Base-by-base conservation (phyloP, 2,888 invertebrate species). In the Lasioglossum calceatum region DNA sequence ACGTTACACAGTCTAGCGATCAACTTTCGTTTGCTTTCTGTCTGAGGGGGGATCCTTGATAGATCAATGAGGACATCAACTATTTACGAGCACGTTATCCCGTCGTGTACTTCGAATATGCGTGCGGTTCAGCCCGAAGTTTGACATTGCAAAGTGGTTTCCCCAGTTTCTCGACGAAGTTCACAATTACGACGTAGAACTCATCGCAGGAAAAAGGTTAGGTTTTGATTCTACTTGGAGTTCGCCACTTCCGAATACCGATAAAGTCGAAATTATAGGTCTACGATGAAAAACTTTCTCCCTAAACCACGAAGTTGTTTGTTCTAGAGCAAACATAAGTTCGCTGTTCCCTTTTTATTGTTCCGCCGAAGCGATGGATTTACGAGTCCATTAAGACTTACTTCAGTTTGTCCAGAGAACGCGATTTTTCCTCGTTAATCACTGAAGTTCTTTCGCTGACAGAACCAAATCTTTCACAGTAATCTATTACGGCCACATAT, bases 211-310 rank as follows among this genome's bases (percentile, higher is more conserved):
- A 44, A 72, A 84, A 82, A 84, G 64, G 70, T 77, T 27, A 50
- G 77, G 58, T 76, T 84, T 77, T 32, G 84, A 84, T 84, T 77
- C 84, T 36, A 54, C 76, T 77, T 36, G 23, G 61, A 73, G 76
- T 64, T 83, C 23, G 42, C 36, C 42, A 16, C 61, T 72, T 44
- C 64, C 58, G 76, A 76, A 83, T 64, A 50, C 84, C 83, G 61
- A 72, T 77, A 77, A 84, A 84, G 64, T 84, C 42, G 72, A 73
- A 84, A 83, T 84, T 84, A 73, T 73, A 83, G 84, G 76, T 42
- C 47, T 76, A 84, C 77, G 83, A 84, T 84, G 84, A 61, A 77
- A 84, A 84, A 84, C 84, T 84, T 84, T 84, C 61, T 36, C 71
- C 42, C 61, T 77, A 72, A 77, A 77, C 70, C 61, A 27, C 10